Evolutionary conservation across 2,113 vertebrate genomes (phyloP).

Genomic region (Pluvialis apricaria): DNA sequence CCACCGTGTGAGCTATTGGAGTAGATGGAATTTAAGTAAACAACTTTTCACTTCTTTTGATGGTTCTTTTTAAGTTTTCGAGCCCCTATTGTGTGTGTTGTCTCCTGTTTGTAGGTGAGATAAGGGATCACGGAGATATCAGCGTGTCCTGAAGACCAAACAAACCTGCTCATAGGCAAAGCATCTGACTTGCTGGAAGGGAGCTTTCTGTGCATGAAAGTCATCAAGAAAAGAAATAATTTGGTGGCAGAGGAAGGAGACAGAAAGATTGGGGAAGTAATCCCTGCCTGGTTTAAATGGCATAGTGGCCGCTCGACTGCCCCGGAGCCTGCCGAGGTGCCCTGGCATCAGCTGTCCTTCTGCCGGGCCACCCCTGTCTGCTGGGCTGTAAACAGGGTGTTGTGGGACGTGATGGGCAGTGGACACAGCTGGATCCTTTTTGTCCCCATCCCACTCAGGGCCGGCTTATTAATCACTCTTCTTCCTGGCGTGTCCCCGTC

Average conservation of each 20-base stretch:
- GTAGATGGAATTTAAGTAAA: neutral
- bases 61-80: neutral
- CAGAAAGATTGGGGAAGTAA: neutral
- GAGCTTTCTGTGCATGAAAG: neutral
- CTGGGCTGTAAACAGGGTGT: neutral
- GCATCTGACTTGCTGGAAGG: neutral
- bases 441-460: neutral
- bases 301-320: neutral
- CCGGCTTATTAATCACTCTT: neutral
- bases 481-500: neutral
- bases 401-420: neutral
- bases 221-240: neutral
- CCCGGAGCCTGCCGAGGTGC: fast-evolving
- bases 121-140: too few species aligned
- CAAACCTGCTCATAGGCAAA: neutral
- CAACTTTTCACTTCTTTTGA: neutral
- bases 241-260: neutral
- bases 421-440: neutral
- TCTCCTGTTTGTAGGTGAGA: neutral
- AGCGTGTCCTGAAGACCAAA: neutral
- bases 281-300: neutral
- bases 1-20: neutral
- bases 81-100: fast-evolving
- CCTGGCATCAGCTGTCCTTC: neutral
- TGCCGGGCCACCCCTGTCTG: neutral